Evolutionary conservation across 2,888 invertebrate species (phyloP), one percentile per base, ranked within the genome.

Genomic region (Patella ulyssiponensis): DNA sequence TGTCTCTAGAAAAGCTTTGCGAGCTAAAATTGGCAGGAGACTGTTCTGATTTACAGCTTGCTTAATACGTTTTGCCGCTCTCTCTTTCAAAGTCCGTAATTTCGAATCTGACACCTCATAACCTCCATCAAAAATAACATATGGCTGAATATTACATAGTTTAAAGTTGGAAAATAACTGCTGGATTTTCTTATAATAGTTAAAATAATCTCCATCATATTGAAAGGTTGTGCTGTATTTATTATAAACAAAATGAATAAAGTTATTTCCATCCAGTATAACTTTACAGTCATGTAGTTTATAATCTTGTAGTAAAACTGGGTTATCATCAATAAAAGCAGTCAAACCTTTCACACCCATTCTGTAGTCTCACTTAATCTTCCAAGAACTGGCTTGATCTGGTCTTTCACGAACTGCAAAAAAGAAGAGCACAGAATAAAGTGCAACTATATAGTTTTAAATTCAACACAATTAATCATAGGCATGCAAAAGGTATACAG

Each of bases 321-420:
- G 85, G 81, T 90, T 88, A 44, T 84, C 84, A 77, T 91, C 90
- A 12, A 92, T 86, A 77, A 91, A 91, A 0, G 96, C 95, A 17
- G 96, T 96, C 79, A 98, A 92, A 64, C 97, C 97, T 76, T 94
- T 93, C 9, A 98, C 95, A 14, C 98, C 97, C 97, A 97, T 96
- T 81, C 83, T 92, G 9, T 23, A 51, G 23, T 9, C 33, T 71
- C 56, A 14, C 27, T 56, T 44, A 44, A 44, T 7, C 44, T 44
- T 44, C 44, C 9, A 9, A 44, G 9, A 44, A 44, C 44, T 44
- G 9, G 9, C 44, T 44, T 9, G 44, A 44, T 9, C 9, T 44
- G 44, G 9, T 44, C 44, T 44, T 44, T 44, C 9, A 44, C 44
- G 7, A 44, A 44, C 44, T 44, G 44, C n/a, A 44, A 7, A 7